Conservation (phyloP, 1,140 invertebrate genomes). For the Homarus americanus region DNA sequence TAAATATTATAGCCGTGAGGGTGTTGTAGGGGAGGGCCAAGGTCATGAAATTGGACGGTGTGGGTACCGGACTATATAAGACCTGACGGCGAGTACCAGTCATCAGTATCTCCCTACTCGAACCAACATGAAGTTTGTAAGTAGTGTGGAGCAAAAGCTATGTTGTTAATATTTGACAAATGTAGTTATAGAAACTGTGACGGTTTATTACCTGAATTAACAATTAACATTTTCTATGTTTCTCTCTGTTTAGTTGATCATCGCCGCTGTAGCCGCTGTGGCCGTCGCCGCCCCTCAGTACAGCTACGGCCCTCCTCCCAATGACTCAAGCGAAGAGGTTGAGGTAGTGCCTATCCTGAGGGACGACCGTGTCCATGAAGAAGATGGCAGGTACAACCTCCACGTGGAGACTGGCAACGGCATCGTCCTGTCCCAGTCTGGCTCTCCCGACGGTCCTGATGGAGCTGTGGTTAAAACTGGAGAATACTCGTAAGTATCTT, state of each 20-base stretch:
- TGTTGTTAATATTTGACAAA: too few species aligned
- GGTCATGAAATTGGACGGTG: not conserved
- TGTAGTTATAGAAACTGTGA: too few species aligned
- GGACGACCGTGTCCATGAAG: too few species aligned
- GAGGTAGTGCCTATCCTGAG: too few species aligned
- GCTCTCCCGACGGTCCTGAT: conserved; percentile 45
- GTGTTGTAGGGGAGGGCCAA: not conserved
- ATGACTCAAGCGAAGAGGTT: not conserved
- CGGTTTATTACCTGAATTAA: too few species aligned
- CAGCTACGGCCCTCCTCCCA: conserved; percentile 7
- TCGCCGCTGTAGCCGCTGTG: conserved; percentile 49
- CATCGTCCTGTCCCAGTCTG: conserved; percentile 57
- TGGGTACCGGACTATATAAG: conserved; percentile 4
- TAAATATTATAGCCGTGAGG: too few species aligned
- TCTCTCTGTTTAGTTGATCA: conserved; percentile 49
- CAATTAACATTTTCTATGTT: not conserved
- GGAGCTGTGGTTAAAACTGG: too few species aligned
- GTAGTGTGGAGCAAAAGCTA: not conserved
- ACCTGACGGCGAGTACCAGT: not conserved
- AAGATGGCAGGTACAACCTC: conserved; percentile 63
- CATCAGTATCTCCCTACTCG: conserved; percentile 21
- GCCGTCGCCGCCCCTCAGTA: conserved; percentile 61
- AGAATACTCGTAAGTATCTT: too few species aligned
- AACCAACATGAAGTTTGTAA: conserved; percentile 32
- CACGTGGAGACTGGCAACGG: conserved; percentile 64